Percentiles rank a stretch among this genome's conserved stretches.
Conservation (phyloP, 2,797 vertebrate genomes). For the Thalassophryne amazonica region DNA sequence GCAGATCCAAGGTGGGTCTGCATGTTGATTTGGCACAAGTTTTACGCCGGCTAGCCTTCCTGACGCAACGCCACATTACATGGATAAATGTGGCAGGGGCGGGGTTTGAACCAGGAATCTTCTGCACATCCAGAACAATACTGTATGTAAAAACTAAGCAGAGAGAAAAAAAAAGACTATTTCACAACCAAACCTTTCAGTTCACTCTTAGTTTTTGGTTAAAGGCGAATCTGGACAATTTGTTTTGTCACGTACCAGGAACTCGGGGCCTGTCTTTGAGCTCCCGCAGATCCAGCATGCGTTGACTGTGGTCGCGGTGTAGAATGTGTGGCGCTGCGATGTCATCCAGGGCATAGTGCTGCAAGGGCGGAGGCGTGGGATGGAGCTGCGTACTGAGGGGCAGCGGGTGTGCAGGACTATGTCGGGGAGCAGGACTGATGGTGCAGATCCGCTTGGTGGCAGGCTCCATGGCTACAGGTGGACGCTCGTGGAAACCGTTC, state of each 20-base stretch:
- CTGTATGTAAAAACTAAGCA: too few species aligned
- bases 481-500: slow-evolving; percentile 89
- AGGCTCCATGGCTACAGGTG: slow-evolving; percentile 84
- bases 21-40: too few species aligned
- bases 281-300: slow-evolving; percentile 90
- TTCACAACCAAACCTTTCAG: too few species aligned
- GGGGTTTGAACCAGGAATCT: too few species aligned
- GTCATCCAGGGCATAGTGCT: slow-evolving; percentile 97
- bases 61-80: too few species aligned
- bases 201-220: too few species aligned
- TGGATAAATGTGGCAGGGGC: too few species aligned
- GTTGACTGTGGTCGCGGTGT: slow-evolving; percentile 86
- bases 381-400: slow-evolving; percentile 88
- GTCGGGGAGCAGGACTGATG: slow-evolving; percentile 95
- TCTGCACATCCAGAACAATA: too few species aligned
- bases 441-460: slow-evolving; percentile 95
- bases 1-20: too few species aligned
- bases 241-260: slow-evolving; percentile 66
- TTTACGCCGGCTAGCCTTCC: too few species aligned
- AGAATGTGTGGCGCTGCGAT: slow-evolving; percentile 88
- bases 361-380: slow-evolving; percentile 92
- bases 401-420: slow-evolving; percentile 93
- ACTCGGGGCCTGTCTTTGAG: slow-evolving; percentile 87
- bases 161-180: too few species aligned
- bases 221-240: neutral